phyloP scores from a whole-genome alignment of 2,888 invertebrate genomes.

The Pteria penguin region DNA sequence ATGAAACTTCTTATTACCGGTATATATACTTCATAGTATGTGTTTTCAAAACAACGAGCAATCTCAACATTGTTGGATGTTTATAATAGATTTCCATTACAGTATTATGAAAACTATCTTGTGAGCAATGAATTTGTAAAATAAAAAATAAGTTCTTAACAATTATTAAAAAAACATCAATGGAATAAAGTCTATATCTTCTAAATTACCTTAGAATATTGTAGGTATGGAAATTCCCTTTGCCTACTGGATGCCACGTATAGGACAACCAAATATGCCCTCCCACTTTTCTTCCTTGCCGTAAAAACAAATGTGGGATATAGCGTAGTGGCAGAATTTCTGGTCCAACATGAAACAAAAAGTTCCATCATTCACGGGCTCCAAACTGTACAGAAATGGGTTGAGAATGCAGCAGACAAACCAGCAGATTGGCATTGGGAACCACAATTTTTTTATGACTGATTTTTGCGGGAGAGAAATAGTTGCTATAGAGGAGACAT shows the following conservation, averaged over 20 bases:
- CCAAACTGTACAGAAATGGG: neutral
- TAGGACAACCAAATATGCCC: neutral
- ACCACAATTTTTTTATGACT: neutral
- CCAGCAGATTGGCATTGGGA: neutral
- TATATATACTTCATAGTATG: no score
- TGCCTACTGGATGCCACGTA: neutral
- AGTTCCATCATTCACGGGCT: neutral
- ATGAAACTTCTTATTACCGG: neutral
- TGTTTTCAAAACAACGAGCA: no score
- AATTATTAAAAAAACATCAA: no score
- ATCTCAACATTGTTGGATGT: no score
- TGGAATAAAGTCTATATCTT: no score
- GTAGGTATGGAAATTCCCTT: neutral
- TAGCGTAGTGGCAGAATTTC: neutral
- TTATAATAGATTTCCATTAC: no score
- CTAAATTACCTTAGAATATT: neutral
- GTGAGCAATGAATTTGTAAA: neutral
- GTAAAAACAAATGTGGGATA: neutral
- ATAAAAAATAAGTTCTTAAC: no score
- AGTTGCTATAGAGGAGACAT: neutral
- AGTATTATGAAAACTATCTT: no score
- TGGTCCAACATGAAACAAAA: neutral
- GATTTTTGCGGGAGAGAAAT: slow-evolving; percentile 24
- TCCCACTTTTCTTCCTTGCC: neutral
- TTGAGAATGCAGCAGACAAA: neutral